Evolutionary conservation across 1,140 invertebrate species (phyloP), one percentile per base, ranked within the genome.

Genomic region (Temnothorax longispinosus): DNA sequence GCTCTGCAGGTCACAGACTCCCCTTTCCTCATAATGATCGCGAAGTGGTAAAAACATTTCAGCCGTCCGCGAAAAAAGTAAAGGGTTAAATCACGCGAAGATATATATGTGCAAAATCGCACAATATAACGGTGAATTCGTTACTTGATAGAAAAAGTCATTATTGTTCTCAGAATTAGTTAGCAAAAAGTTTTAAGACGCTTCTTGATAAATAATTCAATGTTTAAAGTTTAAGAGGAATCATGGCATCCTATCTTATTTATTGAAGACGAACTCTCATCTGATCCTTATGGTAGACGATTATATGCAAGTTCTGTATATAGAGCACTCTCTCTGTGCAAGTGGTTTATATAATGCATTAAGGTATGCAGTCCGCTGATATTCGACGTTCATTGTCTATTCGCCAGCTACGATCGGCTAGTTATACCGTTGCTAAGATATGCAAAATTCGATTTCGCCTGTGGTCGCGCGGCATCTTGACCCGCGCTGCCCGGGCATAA

Each of bases 381-480:
- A 69, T 71, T 5, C 38, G 8, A 81, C 8, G 38, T 81, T 50
- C 64, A 81, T 71, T 64, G 78, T 44, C 50, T 44, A 54, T 65
- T 81, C 38, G 78, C 21, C 50, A 1, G 38, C 10, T 44, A 81
- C 21, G 64, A 81, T 58, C 78, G 78, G 50, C 21, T 71, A 81
- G 65, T 81, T 69, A 69, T 18, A 2, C 50, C 38, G 15, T 38
- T 81, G n/a, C 78, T 81, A 81, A 81, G 78, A 81, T 81, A 81
- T 81, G 78, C 64, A 81, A 81, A 81, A 81, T 81, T 81, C 78
- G 78, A 81, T 81, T 71, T 81, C 78, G 50, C 64, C 7, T 71
- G 65, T 10, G 58, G 76, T 64, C 60, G 60, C 76, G 32, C 27
- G 50, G 64, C 78, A 44, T 81, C 78, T 56, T 32, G 50, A 21